Percentiles rank a stretch among this genome's conserved stretches.
Conservation (phyloP, 2,113 vertebrate genomes). For the Erythrocercus mccallii region DNA sequence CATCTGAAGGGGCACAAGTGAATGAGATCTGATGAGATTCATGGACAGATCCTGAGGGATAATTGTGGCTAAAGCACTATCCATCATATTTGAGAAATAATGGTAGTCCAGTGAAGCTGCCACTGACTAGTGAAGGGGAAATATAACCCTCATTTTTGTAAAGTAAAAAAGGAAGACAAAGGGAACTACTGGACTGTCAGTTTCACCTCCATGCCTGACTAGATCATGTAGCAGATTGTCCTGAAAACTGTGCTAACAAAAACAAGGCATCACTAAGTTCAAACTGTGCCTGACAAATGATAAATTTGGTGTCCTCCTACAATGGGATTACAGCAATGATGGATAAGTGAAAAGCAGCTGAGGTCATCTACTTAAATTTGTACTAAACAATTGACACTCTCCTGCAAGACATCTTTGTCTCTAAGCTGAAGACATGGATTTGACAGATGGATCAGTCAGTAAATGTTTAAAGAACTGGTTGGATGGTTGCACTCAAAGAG, state of each 20-base stretch:
- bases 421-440: neutral
- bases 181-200: neutral
- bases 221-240: neutral
- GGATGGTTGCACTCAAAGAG: too few species aligned
- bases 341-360: neutral
- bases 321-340: neutral
- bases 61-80: neutral
- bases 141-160: neutral
- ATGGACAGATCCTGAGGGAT: rapidly evolving
- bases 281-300: neutral
- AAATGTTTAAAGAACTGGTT: neutral
- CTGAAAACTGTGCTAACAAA: neutral
- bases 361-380: neutral
- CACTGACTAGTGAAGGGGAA: neutral
- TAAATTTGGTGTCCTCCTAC: neutral
- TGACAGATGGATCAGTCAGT: neutral
- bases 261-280: neutral
- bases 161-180: neutral
- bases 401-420: rapidly evolving
- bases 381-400: neutral
- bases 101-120: neutral
- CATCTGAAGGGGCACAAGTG: neutral
- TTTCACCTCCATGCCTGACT: neutral
- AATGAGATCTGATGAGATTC: neutral
- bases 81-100: neutral